Percentiles rank a stretch among this genome's conserved stretches.
phyloP scores from a whole-genome alignment of 2,888 invertebrate genomes.

The Campopleginae sp. region DNA sequence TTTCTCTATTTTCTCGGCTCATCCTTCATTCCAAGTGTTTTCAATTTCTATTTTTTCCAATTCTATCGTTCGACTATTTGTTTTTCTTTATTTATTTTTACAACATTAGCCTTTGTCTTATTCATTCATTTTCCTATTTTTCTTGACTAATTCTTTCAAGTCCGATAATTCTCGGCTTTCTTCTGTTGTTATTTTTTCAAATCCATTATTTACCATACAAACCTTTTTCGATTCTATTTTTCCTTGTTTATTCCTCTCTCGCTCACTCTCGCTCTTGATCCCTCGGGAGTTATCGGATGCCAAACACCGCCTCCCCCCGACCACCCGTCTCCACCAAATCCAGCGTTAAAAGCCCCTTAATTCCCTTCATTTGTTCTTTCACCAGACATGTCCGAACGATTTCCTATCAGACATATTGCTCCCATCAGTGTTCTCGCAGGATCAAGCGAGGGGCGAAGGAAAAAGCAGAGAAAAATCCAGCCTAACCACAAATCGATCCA shows the following conservation, averaged over 20 bases:
- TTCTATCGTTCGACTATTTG: no score
- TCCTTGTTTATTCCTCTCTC: not conserved
- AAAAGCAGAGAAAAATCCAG: not conserved
- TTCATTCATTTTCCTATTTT: not conserved
- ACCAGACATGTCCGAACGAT: slow-evolving; percentile 67
- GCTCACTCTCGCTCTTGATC: slow-evolving; percentile 1
- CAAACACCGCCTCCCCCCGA: not conserved
- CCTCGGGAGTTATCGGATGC: slow-evolving; percentile 27
- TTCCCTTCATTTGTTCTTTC: slow-evolving; percentile 79
- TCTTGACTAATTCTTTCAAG: not conserved
- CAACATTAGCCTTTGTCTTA: no score
- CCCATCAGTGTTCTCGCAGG: slow-evolving; percentile 29
- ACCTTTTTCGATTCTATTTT: not conserved
- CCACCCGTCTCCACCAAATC: slow-evolving; percentile 27
- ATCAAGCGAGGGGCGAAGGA: not conserved
- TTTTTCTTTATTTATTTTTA: no score
- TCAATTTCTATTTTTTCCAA: no score
- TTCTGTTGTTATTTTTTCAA: not conserved
- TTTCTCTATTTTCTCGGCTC: slow-evolving; percentile 37
- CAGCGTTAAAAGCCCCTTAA: slow-evolving; percentile 80
- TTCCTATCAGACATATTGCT: slow-evolving; percentile 53
- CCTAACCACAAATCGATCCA: no score
- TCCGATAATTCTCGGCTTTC: not conserved
- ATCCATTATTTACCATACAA: not conserved
- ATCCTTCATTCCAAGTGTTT: not conserved